Evolutionary conservation across 2,888 invertebrate species (phyloP), one percentile per base, ranked within the genome.

Genomic region (Synanthedon tipuliformis): DNA sequence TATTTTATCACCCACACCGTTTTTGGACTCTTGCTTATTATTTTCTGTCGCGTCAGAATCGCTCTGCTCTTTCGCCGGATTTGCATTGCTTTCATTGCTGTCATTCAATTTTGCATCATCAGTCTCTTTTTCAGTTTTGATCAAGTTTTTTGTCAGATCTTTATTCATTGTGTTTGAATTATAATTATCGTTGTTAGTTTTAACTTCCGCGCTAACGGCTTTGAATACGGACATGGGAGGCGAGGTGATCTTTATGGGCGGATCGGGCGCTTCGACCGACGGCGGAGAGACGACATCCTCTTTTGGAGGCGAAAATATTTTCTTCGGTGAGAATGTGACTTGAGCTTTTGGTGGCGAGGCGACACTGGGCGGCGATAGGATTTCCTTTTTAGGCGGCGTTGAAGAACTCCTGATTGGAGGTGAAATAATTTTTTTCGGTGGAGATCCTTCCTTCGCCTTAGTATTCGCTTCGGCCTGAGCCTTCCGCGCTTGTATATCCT

Each of bases 1-100:
- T 41, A 87, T 87, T 59, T 87, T 87, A 57, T 87, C 85, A 7
- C 87, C 85, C n/a, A 87, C 87, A 0, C 87, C 85, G 57, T 82
- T 83, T 0, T 77, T 73, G 55, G 86, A 86, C 12, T 80, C 82
- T 65, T 40, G 50, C 53, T 11, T 52, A 16, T 53, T 65, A 4
- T 54, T 56, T 16, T 59, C 64, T 10, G 51, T 56, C 12, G 58
- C 62, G 16, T 54, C 58, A 49, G 51, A 54, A 50, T 12, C 49
- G 12, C 49, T 59, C 60, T 10, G 52, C 53, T 56, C 61, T 41
- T 45, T 56, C 60, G 18, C 54, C 61, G 18, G n/a, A 49, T 15
- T 62, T 2, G 40, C 53, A 51, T 55, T 59, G 12, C 34, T 53
- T 10, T n/a, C 54, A 41, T 55, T 60, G 16, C 52, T 51, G 7